Percentiles rank a stretch among this genome's conserved stretches.
Conservation (phyloP, 1,140 invertebrate genomes). For the Triops cancriformis region DNA sequence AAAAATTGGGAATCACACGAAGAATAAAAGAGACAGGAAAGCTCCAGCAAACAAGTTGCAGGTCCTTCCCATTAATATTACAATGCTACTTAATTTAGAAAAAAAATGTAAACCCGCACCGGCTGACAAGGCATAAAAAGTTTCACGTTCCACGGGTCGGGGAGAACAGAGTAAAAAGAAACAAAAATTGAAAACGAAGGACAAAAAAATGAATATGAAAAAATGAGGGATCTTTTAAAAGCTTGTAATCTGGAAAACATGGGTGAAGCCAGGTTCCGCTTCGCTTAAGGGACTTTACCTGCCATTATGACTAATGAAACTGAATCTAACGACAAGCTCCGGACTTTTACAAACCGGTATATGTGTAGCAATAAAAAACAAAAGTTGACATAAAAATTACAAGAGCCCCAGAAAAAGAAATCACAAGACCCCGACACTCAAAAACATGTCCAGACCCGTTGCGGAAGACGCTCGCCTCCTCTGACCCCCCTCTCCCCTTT, state of each 20-base stretch:
- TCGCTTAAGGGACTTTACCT: conserved; percentile 13
- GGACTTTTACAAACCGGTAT: not conserved
- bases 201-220: not conserved
- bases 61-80: not conserved
- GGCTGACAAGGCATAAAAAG: conserved; percentile 5
- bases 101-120: not conserved
- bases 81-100: conserved; percentile 6
- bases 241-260: conserved; percentile 10
- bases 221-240: not conserved
- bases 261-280: not conserved
- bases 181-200: not conserved
- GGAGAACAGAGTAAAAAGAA: too few relatives aligned
- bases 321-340: conserved; percentile 5
- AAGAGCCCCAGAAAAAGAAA: not conserved
- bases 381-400: conserved; percentile 11
- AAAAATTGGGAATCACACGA: not conserved
- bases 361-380: not conserved
- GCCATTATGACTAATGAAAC: conserved; percentile 14
- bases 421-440: not conserved
- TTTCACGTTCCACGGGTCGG: not conserved
- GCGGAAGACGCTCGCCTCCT: not conserved
- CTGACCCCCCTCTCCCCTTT: not conserved
- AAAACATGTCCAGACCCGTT: not conserved
- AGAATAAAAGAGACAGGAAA: not conserved
- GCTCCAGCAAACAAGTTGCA: not conserved